phyloP scores from a whole-genome alignment of 2,888 invertebrate species.

The Tetragonula carbonaria region DNA sequence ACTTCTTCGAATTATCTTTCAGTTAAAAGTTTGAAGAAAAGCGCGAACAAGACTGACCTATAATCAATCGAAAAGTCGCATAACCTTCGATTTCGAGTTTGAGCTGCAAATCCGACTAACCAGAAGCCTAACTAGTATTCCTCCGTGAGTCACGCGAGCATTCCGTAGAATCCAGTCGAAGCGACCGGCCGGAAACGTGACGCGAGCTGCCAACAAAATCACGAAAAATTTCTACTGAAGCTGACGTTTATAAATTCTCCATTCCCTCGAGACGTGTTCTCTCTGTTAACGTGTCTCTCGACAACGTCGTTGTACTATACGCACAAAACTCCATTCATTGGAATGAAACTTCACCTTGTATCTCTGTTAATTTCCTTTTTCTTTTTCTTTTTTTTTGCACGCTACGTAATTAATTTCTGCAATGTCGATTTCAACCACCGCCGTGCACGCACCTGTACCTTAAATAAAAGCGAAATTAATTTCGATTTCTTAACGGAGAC shows the following conservation, averaged over 20 bases:
- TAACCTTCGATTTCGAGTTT: background rate
- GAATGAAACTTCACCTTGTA: too few relatives aligned
- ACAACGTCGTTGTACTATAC: background rate
- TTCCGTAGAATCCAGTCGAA: conserved; percentile 46
- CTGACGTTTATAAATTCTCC: conserved; percentile 23
- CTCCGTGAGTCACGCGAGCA: conserved; percentile 59
- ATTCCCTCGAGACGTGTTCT: background rate
- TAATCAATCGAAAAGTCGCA: background rate
- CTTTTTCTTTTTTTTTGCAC: too few relatives aligned
- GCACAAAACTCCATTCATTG: background rate
- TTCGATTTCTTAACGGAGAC: too few relatives aligned
- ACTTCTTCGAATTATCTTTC: too few relatives aligned
- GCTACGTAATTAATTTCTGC: too few relatives aligned
- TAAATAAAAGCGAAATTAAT: too few relatives aligned
- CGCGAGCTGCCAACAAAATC: conserved; percentile 39
- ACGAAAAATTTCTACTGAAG: conserved; percentile 19
- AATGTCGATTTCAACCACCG: too few relatives aligned
- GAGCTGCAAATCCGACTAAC: conserved; percentile 41
- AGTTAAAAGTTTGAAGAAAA: too few relatives aligned
- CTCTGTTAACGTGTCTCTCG: background rate
- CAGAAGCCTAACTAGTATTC: conserved; percentile 48
- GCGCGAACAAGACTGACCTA: background rate
- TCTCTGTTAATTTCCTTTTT: too few relatives aligned
- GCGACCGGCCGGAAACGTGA: conserved; percentile 44
- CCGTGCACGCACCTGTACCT: too few relatives aligned